phyloP scores from a whole-genome alignment of 2,797 vertebrate species.

The Capromys pilorides region DNA sequence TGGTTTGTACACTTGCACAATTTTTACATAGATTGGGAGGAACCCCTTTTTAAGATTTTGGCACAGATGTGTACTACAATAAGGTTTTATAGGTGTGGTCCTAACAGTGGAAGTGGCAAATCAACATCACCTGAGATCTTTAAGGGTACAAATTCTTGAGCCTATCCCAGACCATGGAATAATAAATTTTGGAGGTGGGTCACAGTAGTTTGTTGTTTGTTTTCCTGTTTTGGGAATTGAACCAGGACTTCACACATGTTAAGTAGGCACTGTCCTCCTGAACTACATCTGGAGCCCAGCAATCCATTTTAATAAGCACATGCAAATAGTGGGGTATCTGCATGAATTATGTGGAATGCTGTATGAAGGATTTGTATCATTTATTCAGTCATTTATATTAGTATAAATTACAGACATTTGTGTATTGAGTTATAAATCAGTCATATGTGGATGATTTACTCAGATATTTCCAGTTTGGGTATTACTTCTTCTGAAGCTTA shows the following conservation, averaged over 20 bases:
- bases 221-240: not conserved
- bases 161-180: not conserved
- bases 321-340: not conserved
- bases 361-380: not conserved
- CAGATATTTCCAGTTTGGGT: not conserved
- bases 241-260: not conserved
- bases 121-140: not conserved
- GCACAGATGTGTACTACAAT: not conserved
- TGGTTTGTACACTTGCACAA: not conserved
- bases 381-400: not conserved
- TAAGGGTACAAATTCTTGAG: not conserved
- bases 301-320: not conserved
- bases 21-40: not conserved
- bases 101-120: not conserved
- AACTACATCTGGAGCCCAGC: not conserved
- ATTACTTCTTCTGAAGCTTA: not conserved
- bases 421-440: not conserved
- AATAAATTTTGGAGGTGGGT: not conserved
- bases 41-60: conserved; percentile 13
- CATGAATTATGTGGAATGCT: not conserved
- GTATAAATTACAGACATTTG: not conserved
- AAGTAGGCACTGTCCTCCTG: not conserved
- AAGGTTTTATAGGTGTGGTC: not conserved
- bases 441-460: not conserved
- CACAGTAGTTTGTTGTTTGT: not conserved